Evolutionary conservation across 2,113 vertebrate species (phyloP).

Genomic region (Epinephelus moara): DNA sequence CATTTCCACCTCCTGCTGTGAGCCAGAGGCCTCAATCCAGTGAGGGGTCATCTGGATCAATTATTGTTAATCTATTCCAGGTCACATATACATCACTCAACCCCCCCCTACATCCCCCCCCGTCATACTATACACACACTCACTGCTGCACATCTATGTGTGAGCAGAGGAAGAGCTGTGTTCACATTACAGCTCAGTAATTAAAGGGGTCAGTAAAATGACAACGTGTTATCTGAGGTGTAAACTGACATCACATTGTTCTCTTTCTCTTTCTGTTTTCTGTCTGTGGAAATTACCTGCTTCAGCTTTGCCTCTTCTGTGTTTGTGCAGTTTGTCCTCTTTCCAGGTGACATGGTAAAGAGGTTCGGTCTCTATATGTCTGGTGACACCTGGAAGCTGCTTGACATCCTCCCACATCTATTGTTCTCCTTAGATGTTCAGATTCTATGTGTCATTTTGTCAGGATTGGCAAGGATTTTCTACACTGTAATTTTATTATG

Average conservation of each 20-base stretch:
- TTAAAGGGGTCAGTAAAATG: constrained; percentile 47
- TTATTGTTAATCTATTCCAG: constrained; percentile 55
- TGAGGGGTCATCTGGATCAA: constrained; percentile 39
- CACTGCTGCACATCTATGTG: constrained; percentile 23
- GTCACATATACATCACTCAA: constrained; percentile 41
- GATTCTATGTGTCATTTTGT: too few species aligned
- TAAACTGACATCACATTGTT: neutral
- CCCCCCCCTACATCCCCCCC: neutral
- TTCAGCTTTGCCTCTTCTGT: too few species aligned
- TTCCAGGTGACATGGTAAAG: too few species aligned
- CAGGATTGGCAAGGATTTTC: too few species aligned
- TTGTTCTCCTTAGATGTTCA: too few species aligned
- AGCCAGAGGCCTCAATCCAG: neutral
- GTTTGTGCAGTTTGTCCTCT: too few species aligned
- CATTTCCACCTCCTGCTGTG: neutral
- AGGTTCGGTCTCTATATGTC: too few species aligned
- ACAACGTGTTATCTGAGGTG: neutral
- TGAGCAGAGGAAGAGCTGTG: constrained; percentile 11
- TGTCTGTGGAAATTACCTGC: too few species aligned
- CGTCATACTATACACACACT: neutral
- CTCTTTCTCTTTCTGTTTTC: too few species aligned
- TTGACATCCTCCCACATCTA: too few species aligned
- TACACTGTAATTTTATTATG: too few species aligned
- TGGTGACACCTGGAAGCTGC: too few species aligned
- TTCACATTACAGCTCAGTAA: constrained; percentile 55